Evolutionary conservation across 1,140 invertebrate genomes (phyloP).

Genomic region (Diabrotica undecimpunctata): DNA sequence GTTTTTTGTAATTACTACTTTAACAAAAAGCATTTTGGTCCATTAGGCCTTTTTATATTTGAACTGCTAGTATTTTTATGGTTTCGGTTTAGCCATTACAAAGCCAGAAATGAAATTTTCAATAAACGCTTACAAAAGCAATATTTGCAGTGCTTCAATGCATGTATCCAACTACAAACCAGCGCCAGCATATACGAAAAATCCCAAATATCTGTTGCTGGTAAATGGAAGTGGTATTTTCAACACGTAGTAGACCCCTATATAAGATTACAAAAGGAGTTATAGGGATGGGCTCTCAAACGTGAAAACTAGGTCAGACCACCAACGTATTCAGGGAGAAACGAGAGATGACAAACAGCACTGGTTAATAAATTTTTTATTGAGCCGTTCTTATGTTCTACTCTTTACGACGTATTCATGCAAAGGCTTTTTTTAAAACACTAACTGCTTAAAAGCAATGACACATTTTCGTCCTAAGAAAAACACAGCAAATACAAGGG

Average conservation of each 20-base stretch:
- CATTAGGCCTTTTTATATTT: too few species aligned
- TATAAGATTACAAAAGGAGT: background rate
- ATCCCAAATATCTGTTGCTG: background rate
- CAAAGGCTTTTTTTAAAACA: background rate
- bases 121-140: background rate
- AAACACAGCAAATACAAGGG: too few species aligned
- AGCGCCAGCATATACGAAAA: background rate
- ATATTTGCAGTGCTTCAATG: background rate
- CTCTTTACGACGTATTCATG: background rate
- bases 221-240: background rate
- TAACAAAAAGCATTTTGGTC: too few species aligned
- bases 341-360: constrained; percentile 1
- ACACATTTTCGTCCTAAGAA: too few species aligned
- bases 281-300: background rate
- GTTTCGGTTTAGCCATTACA: too few species aligned
- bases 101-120: background rate
- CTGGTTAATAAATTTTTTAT: constrained; percentile 3
- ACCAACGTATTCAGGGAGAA: background rate
- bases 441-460: background rate
- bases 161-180: background rate
- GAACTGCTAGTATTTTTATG: too few species aligned
- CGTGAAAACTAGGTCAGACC: background rate
- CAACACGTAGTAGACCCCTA: background rate
- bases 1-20: too few species aligned
- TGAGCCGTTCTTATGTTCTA: background rate